Conservation (phyloP, 2,113 vertebrate genomes). For the Erythrolamprus reginae region DNA sequence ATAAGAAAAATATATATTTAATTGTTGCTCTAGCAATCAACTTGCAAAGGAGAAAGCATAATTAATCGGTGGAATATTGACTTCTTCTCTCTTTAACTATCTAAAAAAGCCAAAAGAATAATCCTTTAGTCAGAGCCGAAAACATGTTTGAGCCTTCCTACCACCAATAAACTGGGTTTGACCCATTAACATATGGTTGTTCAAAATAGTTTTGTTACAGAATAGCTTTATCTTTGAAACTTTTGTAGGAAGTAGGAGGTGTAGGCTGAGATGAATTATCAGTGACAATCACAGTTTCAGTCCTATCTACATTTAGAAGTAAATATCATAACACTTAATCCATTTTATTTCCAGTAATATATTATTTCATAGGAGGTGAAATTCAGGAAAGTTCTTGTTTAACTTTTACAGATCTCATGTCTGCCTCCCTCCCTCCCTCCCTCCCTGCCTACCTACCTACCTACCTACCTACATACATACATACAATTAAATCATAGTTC, state of each 20-base stretch:
- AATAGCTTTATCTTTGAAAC: background rate
- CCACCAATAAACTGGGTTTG: background rate
- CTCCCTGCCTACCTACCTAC: too few relatives aligned
- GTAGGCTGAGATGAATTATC: background rate
- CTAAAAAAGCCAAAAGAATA: background rate
- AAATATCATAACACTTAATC: background rate
- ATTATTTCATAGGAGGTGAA: too few relatives aligned
- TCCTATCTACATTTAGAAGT: background rate
- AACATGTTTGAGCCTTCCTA: background rate
- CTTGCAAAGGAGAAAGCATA: background rate
- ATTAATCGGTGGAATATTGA: background rate
- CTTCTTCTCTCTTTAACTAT: background rate
- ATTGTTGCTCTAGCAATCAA: accelerated
- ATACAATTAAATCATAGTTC: background rate
- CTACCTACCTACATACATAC: too few relatives aligned
- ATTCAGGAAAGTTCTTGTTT: background rate
- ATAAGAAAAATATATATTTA: background rate
- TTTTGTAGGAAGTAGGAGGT: background rate
- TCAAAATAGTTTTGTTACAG: background rate
- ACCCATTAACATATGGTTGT: background rate
- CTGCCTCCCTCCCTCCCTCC: too few relatives aligned
- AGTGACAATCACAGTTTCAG: background rate
- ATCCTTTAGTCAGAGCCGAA: background rate
- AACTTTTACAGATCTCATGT: background rate
- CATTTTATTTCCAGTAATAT: too few relatives aligned